Evolutionary conservation across 2,888 invertebrate species (phyloP).

Genomic region (Melanostoma mellinum): DNA sequence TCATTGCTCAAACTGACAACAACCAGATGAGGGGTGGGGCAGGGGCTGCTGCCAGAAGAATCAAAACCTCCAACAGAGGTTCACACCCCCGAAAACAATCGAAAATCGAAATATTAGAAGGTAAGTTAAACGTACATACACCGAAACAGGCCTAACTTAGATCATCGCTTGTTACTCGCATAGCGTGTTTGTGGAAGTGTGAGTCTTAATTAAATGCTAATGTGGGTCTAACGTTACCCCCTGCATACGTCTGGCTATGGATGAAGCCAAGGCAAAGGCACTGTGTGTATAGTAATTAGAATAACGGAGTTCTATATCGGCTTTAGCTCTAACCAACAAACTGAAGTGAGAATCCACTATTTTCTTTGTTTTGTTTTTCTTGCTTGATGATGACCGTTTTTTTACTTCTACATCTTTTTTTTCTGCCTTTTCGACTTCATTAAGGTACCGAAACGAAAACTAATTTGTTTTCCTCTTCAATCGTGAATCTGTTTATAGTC

Average conservation of each 20-base stretch:
- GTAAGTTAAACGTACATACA: too few species aligned
- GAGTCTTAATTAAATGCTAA: constrained; percentile 71
- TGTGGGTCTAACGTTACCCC: constrained; percentile 65
- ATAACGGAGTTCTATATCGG: constrained; percentile 59
- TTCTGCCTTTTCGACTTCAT: constrained; percentile 53
- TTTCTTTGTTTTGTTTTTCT: neutral
- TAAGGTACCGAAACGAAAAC: constrained; percentile 69
- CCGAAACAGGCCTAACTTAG: constrained; percentile 1
- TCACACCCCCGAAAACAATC: too few species aligned
- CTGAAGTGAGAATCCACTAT: constrained; percentile 47
- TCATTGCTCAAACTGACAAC: constrained; percentile 36
- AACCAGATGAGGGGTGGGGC: neutral
- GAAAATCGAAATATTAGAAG: neutral
- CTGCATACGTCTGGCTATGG: neutral
- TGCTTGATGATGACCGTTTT: constrained; percentile 37
- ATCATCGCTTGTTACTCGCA: neutral
- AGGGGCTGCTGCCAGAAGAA: neutral
- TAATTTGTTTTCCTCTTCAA: constrained; percentile 59
- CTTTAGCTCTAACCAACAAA: constrained; percentile 28
- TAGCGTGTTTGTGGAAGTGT: constrained; percentile 20
- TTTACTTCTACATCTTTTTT: constrained; percentile 1
- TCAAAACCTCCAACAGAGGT: too few species aligned
- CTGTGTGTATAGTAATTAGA: constrained; percentile 59
- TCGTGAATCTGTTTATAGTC: constrained; percentile 42
- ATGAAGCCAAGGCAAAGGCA: constrained; percentile 31